Percentiles rank a stretch among this genome's conserved stretches.
phyloP scores from a whole-genome alignment of 2,113 vertebrate genomes.

The Xyrauchen texanus region DNA sequence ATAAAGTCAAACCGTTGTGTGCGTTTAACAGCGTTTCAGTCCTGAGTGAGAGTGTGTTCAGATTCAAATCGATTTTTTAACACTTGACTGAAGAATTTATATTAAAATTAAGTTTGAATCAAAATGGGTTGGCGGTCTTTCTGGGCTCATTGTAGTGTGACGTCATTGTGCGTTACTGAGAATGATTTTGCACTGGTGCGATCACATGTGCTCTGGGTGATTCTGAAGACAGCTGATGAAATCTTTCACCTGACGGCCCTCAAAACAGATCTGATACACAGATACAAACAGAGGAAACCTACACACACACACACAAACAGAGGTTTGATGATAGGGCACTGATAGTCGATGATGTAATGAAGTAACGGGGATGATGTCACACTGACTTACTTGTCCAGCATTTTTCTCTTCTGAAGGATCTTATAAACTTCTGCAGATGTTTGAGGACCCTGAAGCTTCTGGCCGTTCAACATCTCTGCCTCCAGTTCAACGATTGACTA shows the following conservation, averaged over 20 bases:
- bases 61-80: not conserved
- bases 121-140: not conserved
- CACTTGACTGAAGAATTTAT: not conserved
- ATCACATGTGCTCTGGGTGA: slow-evolving; percentile 81
- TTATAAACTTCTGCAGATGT: slow-evolving; percentile 71
- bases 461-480: slow-evolving; percentile 86
- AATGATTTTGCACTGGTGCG: no score
- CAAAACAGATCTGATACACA: slow-evolving; percentile 84
- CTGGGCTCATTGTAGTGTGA: not conserved
- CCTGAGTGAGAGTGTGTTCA: not conserved
- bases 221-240: slow-evolving; percentile 85
- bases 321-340: not conserved
- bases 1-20: not conserved
- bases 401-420: slow-evolving; percentile 65
- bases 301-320: slow-evolving; percentile 32
- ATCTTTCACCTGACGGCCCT: slow-evolving; percentile 76
- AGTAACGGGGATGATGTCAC: not conserved
- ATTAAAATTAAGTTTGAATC: not conserved
- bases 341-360: not conserved
- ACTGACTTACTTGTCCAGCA: slow-evolving; percentile 68
- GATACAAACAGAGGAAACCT: slow-evolving; percentile 85
- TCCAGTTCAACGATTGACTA: slow-evolving; percentile 84
- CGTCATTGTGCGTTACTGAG: not conserved
- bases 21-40: slow-evolving; percentile 4
- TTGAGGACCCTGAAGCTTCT: slow-evolving; percentile 90